Evolutionary conservation across 2,888 invertebrate species (phyloP).

Genomic region (Tridacna crocea): DNA sequence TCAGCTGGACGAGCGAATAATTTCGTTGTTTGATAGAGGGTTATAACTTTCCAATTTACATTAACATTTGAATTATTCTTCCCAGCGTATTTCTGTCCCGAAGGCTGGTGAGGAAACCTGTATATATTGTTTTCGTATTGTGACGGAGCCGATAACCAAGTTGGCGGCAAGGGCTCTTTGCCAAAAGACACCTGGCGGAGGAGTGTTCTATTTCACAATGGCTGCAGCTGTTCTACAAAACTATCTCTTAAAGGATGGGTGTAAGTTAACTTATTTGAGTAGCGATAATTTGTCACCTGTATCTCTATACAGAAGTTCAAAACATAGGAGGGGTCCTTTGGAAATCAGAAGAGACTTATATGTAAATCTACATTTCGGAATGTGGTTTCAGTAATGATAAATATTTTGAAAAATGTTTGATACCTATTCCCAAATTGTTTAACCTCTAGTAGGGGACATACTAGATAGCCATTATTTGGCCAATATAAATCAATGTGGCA

Average conservation of each 20-base stretch:
- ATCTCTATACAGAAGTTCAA: too few relatives aligned
- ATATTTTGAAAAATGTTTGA: not conserved
- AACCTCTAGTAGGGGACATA: not conserved
- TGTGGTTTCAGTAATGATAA: not conserved
- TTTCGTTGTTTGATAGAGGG: not conserved
- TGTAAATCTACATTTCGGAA: too few relatives aligned
- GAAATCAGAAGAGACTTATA: too few relatives aligned
- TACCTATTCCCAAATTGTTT: not conserved
- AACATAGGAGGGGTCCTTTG: too few relatives aligned
- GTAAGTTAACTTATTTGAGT: constrained; percentile 19
- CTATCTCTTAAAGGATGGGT: constrained; percentile 17
- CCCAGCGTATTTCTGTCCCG: constrained; percentile 38
- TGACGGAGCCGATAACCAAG: constrained; percentile 19
- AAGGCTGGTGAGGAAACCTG: constrained; percentile 43
- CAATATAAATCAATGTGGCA: too few relatives aligned
- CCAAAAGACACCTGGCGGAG: not conserved
- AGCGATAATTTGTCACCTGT: too few relatives aligned
- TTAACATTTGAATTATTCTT: not conserved
- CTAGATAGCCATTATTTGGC: not conserved
- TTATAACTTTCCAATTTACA: too few relatives aligned
- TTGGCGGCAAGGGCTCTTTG: constrained; percentile 28
- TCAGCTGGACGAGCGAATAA: not conserved
- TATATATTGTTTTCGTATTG: constrained; percentile 39
- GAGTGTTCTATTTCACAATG: constrained; percentile 3
- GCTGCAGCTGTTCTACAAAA: not conserved